Base-by-base conservation (phyloP, 30 jellyfish, hydroid and myxozoan species). In the Mastigias papua region DNA sequence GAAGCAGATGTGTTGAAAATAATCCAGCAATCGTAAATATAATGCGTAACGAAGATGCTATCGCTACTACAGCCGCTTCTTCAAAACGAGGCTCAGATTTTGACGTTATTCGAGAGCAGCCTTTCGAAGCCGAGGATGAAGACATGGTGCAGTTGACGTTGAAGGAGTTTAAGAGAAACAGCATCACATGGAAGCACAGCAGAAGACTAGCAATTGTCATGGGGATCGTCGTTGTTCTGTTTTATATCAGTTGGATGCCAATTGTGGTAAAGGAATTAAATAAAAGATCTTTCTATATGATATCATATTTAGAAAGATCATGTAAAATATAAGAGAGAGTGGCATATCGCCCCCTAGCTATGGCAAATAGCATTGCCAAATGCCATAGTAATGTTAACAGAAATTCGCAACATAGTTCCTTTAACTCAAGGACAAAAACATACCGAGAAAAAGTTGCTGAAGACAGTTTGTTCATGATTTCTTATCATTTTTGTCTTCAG, bases 181-280 rank as follows among this genome's bases (percentile, higher is more conserved):
- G 48, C 33, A 5, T 74, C 26, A 76, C 96, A 8, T 87, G 96
- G 96, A 76, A 87, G 68, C 90, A 76, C 34, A 87, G 96, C 64
- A 80, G 90, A 34, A 73, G 34, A 46, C 76, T 89, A 27, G 91
- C 97, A 21, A 54, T 89, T 23, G 92, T 89, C 34, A 89, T 89
- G 97, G 97, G 92, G 61, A 81, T 80, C 16, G 97, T 89, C 23
- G 97, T 89, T 6, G 22, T 62, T 78, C 34, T 89, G 71, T 89
- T 89, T 26, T 89, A 80, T 76, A 73, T 74, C 46, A 89, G 93
- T 65, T 89, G 97, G 97, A 72, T 89, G 97, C 97, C 97, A 13
- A 89, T 89, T 19, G 97, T 89, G 81, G 97, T 89, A 89, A 71
- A 86, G 19, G 21, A 30, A 17, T 25, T 7, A n/a, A 3, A 25